Percentiles rank a stretch among this genome's conserved stretches.
Conservation (phyloP, 2,797 vertebrate species). For the Diplodus puntazzo region DNA sequence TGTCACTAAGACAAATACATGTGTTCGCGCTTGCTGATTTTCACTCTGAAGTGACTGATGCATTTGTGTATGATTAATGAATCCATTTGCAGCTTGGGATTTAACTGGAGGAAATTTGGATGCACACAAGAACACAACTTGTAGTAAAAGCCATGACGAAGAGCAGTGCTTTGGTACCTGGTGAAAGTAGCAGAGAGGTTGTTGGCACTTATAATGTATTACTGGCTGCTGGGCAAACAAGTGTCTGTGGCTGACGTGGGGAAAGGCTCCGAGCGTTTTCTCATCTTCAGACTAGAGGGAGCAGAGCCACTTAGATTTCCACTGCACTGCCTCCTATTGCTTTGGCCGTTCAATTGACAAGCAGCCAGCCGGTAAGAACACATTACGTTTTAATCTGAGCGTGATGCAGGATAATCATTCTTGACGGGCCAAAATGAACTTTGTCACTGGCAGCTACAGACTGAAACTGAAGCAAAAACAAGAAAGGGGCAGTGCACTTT, state of each 20-base stretch:
- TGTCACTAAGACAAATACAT: conserved; percentile 26
- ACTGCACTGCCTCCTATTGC: conserved; percentile 5
- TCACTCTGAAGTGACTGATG: conserved; percentile 8
- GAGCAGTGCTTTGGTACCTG: conserved; percentile 8
- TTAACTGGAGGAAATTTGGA: conserved; percentile 12
- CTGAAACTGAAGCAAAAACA: conserved; percentile 27
- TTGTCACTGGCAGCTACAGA: conserved; percentile 24
- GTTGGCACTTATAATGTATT: conserved; percentile 28
- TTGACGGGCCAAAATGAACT: conserved; percentile 30
- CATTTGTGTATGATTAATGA: conserved; percentile 22
- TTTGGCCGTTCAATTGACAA: conserved; percentile 33
- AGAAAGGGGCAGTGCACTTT: background rate
- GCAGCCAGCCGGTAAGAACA: conserved; percentile 31
- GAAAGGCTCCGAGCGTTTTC: conserved; percentile 13
- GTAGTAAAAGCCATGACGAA: background rate
- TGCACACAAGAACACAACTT: background rate
- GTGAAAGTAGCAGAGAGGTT: conserved; percentile 20
- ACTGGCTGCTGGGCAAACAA: conserved; percentile 27
- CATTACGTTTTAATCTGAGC: conserved; percentile 65
- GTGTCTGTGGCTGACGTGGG: conserved; percentile 9
- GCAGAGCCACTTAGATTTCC: conserved; percentile 28
- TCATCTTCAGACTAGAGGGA: conserved; percentile 18
- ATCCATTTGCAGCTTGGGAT: conserved; percentile 19
- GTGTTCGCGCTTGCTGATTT: background rate
- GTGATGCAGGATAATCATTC: conserved; percentile 48